A percentile compares a stretch with the other conserved stretches of the same genome.
phyloP scores from a whole-genome alignment of 2,113 vertebrate genomes.

The Melanerpes formicivorus region DNA sequence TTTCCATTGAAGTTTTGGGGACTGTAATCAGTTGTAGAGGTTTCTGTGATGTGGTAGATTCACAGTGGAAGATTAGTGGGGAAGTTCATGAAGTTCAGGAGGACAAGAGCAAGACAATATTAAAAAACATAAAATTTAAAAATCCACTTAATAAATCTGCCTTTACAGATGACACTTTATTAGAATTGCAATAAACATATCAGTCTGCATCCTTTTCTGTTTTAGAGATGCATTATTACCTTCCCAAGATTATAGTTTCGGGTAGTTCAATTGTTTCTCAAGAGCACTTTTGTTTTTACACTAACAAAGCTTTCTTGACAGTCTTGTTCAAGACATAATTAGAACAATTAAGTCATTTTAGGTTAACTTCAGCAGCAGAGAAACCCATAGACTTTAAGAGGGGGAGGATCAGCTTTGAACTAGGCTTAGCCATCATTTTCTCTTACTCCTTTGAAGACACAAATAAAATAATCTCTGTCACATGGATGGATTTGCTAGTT shows the following conservation, averaged over 20 bases:
- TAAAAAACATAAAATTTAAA: background rate
- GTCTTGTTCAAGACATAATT: constrained; percentile 20
- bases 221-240: background rate
- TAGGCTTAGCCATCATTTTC: constrained; percentile 26
- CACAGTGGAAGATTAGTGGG: background rate
- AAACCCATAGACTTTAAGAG: background rate
- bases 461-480: constrained; percentile 48
- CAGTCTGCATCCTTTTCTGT: background rate
- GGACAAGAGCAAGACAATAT: background rate
- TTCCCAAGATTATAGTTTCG: background rate
- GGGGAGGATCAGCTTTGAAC: constrained; percentile 30
- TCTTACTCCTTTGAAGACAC: constrained; percentile 9
- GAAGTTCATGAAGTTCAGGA: background rate
- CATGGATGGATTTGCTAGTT: constrained; percentile 22
- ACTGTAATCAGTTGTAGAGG: background rate
- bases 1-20: background rate
- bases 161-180: background rate
- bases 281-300: constrained; percentile 1
- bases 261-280: background rate
- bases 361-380: constrained; percentile 16
- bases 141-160: background rate
- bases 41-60: background rate
- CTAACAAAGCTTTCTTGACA: background rate
- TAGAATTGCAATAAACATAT: background rate
- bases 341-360: constrained; percentile 45